phyloP scores from a whole-genome alignment of 2,797 vertebrate genomes.

The Urophycis tenuis region DNA sequence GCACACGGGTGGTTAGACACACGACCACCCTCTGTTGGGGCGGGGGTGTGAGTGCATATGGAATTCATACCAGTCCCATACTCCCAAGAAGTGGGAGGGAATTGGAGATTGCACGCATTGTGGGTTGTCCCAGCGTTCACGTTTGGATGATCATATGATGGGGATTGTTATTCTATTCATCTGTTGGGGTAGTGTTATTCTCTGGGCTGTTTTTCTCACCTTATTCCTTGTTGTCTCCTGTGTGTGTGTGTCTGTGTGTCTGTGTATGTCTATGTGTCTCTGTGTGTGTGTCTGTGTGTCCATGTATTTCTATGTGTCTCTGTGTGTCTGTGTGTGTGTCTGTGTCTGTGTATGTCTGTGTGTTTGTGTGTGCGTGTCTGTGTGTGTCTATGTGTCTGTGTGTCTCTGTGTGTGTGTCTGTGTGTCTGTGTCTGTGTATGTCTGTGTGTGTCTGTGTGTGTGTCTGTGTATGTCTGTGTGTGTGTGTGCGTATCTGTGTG shows the following conservation, averaged over 20 bases:
- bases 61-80: neutral
- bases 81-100: neutral
- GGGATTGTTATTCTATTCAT: neutral
- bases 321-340: conserved; percentile 4
- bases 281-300: neutral
- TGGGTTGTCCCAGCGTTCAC: neutral
- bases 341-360: neutral
- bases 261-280: neutral
- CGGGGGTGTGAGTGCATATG: neutral
- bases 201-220: neutral
- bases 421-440: too few relatives aligned
- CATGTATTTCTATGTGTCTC: neutral
- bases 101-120: neutral
- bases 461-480: too few relatives aligned
- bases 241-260: neutral
- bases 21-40: neutral
- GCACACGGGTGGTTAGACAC: neutral
- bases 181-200: neutral
- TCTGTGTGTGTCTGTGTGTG: too few relatives aligned
- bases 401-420: too few relatives aligned
- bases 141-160: neutral
- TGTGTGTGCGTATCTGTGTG: too few relatives aligned
- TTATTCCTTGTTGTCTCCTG: neutral
- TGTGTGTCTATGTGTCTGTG: too few relatives aligned
- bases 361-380: too few relatives aligned